Evolutionary conservation across 2,113 vertebrate genomes (phyloP).

Genomic region (Pyxicephalus adspersus): DNA sequence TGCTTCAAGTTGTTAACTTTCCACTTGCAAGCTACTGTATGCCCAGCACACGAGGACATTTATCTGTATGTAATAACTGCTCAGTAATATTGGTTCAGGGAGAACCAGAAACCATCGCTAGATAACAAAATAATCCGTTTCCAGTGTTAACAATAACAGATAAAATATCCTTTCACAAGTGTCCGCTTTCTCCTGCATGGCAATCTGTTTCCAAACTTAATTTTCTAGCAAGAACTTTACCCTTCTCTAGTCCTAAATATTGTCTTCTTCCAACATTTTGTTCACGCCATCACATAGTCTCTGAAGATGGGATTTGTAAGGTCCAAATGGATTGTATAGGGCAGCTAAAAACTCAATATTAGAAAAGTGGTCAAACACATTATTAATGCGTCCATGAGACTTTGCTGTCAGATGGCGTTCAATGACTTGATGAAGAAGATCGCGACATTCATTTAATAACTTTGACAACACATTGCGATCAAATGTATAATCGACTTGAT

Average conservation of each 20-base stretch:
- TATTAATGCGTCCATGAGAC: constrained; percentile 80
- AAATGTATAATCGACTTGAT: constrained; percentile 86
- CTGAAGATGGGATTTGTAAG: constrained; percentile 79
- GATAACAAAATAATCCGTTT: constrained; percentile 56
- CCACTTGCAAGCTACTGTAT: not conserved
- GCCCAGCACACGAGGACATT: not conserved
- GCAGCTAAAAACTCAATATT: constrained; percentile 84
- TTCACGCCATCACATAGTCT: constrained; percentile 85
- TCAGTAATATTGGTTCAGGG: not conserved
- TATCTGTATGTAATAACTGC: constrained; percentile 30
- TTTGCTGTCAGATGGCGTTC: constrained; percentile 84
- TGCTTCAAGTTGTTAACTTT: constrained; percentile 38
- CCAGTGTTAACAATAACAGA: constrained; percentile 58
- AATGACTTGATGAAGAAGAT: constrained; percentile 80
- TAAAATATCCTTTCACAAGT: constrained; percentile 45
- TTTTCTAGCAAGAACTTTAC: constrained; percentile 56
- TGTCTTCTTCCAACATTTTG: constrained; percentile 86
- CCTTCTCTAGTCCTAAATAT: constrained; percentile 72
- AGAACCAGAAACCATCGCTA: constrained; percentile 56
- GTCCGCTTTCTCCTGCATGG: constrained; percentile 71
- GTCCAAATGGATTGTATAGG: constrained; percentile 83
- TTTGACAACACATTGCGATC: constrained; percentile 80
- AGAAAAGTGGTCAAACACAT: constrained; percentile 86
- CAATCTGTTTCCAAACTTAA: constrained; percentile 53
- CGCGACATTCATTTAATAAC: constrained; percentile 78